A percentile compares a stretch with the other conserved stretches of the same genome.
Conservation (phyloP, 2,888 invertebrate species). For the Liodrosophila aerea region DNA sequence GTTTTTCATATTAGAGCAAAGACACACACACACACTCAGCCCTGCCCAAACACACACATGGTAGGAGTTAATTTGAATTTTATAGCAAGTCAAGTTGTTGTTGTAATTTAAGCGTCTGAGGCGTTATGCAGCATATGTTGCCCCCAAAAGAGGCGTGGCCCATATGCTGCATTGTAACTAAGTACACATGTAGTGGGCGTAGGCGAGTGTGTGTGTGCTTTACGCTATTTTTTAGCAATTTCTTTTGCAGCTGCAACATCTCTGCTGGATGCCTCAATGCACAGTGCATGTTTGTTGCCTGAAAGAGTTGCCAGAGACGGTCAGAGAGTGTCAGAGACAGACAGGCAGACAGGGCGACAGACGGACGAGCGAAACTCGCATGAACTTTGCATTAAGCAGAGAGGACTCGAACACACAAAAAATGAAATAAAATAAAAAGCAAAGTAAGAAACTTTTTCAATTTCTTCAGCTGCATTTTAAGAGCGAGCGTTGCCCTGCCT, state of each 20-base stretch:
- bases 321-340: constrained; percentile 13
- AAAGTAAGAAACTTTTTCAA: constrained; percentile 65
- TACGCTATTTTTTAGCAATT: constrained; percentile 36
- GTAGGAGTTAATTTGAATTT: constrained; percentile 75
- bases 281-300: constrained; percentile 8
- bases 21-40: constrained; percentile 23
- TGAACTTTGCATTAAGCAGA: constrained; percentile 53
- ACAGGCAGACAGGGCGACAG: constrained; percentile 13
- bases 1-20: constrained; percentile 58
- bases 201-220: constrained; percentile 30
- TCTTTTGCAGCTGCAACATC: constrained; percentile 32
- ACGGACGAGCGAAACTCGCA: constrained; percentile 40
- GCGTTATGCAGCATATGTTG: constrained; percentile 72
- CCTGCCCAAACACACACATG: too few relatives aligned
- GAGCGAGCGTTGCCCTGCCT: neutral
- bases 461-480: constrained; percentile 73
- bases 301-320: constrained; percentile 12
- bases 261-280: constrained; percentile 41
- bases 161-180: constrained; percentile 17
- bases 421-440: constrained; percentile 1
- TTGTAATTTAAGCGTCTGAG: constrained; percentile 53
- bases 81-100: constrained; percentile 73
- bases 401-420: constrained; percentile 12
- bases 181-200: constrained; percentile 21
- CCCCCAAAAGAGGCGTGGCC: constrained; percentile 49